These are phyloP conservation scores for Anneissia japonica DNA, from an alignment of 35 echinoderm and acorn worm species.

Conservation along the genomic window DNA sequence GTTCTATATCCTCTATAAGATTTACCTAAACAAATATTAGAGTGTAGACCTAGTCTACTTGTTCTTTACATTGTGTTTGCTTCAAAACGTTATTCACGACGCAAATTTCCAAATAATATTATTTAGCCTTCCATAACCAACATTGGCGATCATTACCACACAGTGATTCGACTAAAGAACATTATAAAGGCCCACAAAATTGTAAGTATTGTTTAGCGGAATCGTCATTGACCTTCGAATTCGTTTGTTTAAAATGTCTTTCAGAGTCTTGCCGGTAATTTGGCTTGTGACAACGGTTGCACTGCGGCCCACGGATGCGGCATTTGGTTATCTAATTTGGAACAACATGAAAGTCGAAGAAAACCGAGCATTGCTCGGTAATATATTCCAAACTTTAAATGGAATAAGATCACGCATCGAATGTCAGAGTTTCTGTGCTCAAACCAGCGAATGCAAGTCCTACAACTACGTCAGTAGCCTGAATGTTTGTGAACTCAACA, in stretches of 20 bases:
- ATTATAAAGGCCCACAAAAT: no score
- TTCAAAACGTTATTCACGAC: no score
- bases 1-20: no score
- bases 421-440: not conserved
- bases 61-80: no score
- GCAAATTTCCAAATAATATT: no score
- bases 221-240: no score
- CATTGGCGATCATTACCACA: no score
- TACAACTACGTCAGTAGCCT: not conserved
- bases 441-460: not conserved
- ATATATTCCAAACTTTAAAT: not conserved
- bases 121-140: no score
- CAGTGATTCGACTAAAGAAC: no score
- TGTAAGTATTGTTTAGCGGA: no score
- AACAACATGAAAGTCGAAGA: not conserved
- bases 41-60: no score
- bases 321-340: not conserved
- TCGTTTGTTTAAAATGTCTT: not conserved
- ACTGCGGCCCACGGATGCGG: not conserved
- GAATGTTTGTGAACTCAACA: not conserved
- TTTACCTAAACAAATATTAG: no score
- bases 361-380: not conserved
- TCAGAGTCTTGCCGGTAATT: not conserved
- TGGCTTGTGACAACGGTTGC: not conserved
- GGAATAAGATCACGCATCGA: not conserved